Conservation (phyloP, 2,113 vertebrate species). For the Takifugu bimaculatus region DNA sequence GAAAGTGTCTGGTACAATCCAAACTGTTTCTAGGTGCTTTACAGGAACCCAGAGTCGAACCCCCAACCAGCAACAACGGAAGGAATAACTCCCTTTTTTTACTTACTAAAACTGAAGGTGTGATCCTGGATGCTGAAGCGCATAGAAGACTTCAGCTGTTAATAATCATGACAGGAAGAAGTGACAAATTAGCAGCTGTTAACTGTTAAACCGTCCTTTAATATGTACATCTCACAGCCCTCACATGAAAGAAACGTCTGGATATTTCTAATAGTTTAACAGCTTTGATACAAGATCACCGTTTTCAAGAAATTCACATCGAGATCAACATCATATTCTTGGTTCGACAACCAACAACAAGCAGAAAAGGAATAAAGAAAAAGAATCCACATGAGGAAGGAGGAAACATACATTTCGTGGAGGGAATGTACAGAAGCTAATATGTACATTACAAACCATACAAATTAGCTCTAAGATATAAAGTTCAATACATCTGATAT, state of each 20-base stretch:
- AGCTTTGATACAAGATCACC: conserved; percentile 89
- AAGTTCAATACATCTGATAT: conserved; percentile 89
- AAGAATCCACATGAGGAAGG: conserved; percentile 8
- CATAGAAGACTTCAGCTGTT: too few species aligned
- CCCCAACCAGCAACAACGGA: too few species aligned
- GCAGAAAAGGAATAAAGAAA: conserved; percentile 78
- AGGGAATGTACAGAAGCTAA: conserved; percentile 90
- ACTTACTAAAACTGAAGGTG: too few species aligned
- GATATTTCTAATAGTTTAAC: conserved; percentile 89
- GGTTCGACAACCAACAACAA: conserved; percentile 87
- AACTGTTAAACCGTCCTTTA: conserved; percentile 85
- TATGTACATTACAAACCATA: conserved; percentile 99
- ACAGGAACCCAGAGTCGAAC: too few species aligned
- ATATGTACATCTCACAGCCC: conserved; percentile 82
- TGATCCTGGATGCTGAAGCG: too few species aligned
- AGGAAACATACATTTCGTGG: conserved; percentile 69
- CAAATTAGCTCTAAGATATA: conserved; percentile 98
- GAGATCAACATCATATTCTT: conserved; percentile 81
- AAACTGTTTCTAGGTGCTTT: too few species aligned
- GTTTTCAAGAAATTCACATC: conserved; percentile 90
- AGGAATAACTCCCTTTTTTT: too few species aligned
- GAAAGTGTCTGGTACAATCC: too few species aligned
- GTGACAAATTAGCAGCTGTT: conserved; percentile 61
- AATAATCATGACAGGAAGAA: too few species aligned
- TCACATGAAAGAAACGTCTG: conserved; percentile 78